These are phyloP conservation scores for Peromyscus melanophrys DNA, from an alignment of 2,797 vertebrate species.

Conservation along the genomic window DNA sequence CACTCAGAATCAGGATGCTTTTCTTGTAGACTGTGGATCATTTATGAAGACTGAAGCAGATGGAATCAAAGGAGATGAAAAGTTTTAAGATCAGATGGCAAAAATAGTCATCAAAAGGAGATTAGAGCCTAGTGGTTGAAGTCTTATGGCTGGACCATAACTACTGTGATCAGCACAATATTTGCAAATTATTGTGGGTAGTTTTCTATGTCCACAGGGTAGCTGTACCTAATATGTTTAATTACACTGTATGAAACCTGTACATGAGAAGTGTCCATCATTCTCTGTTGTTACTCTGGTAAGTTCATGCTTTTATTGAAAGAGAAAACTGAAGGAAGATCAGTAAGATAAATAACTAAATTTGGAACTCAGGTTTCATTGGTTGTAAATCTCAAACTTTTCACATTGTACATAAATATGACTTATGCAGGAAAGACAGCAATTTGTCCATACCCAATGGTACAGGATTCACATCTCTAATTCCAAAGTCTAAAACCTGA, in stretches of 20 bases:
- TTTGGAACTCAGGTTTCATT: neutral
- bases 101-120: neutral
- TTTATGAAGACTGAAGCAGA: neutral
- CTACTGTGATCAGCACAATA: neutral
- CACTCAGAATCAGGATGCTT: neutral
- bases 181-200: neutral
- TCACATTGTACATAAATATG: neutral
- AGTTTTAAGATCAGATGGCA: neutral
- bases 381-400: neutral
- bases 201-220: neutral
- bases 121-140: neutral
- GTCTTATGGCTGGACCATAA: neutral
- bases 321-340: slow-evolving; percentile 19
- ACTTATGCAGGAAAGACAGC: neutral
- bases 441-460: neutral
- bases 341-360: neutral
- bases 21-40: neutral
- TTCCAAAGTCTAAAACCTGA: neutral
- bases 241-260: neutral
- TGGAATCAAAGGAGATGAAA: neutral
- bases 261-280: neutral
- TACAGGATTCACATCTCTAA: neutral
- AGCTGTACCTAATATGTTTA: neutral
- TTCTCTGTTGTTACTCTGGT: neutral
- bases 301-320: neutral